phyloP scores from a whole-genome alignment of 2,113 vertebrate species.

The Holacanthus passer region DNA sequence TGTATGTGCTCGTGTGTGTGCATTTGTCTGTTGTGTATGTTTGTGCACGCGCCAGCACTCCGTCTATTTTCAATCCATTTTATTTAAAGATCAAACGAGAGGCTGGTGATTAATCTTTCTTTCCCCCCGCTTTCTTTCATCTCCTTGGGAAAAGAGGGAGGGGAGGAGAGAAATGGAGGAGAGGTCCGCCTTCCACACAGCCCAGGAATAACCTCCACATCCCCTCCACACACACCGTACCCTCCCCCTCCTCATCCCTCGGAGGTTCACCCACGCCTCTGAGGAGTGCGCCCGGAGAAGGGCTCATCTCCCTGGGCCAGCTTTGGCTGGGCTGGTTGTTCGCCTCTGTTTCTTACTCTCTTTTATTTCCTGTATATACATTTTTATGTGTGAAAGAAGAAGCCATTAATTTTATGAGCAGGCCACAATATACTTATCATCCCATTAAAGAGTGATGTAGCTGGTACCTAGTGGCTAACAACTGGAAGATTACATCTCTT shows the following conservation, averaged over 20 bases:
- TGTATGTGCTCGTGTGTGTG: slow-evolving; percentile 14
- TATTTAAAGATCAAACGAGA: slow-evolving; percentile 87
- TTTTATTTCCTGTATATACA: slow-evolving; percentile 40
- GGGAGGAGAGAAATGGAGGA: slow-evolving; percentile 59
- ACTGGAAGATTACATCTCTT: slow-evolving; percentile 34
- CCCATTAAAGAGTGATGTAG: slow-evolving; percentile 32
- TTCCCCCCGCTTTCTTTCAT: slow-evolving; percentile 81
- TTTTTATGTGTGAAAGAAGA: slow-evolving; percentile 38
- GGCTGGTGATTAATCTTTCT: slow-evolving; percentile 85
- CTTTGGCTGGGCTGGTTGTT: slow-evolving; percentile 43
- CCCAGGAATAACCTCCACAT: slow-evolving; percentile 76
- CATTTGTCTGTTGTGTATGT: slow-evolving; percentile 39
- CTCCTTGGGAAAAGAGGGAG: slow-evolving; percentile 71
- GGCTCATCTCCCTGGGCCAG: slow-evolving; percentile 43
- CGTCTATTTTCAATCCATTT: slow-evolving; percentile 82
- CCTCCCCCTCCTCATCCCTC: slow-evolving; percentile 43
- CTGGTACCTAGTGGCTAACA: background rate
- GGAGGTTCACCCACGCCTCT: slow-evolving; percentile 58
- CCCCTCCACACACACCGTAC: slow-evolving; percentile 28
- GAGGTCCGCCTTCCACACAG: slow-evolving; percentile 67
- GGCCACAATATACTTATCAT: slow-evolving; percentile 29
- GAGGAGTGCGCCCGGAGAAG: slow-evolving; percentile 53
- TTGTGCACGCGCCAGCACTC: slow-evolving; percentile 64
- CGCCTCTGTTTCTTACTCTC: slow-evolving; percentile 26
- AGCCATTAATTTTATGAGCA: slow-evolving; percentile 22